Base-by-base conservation (phyloP, 2,113 vertebrate species). In the Neotragus moschatus region DNA sequence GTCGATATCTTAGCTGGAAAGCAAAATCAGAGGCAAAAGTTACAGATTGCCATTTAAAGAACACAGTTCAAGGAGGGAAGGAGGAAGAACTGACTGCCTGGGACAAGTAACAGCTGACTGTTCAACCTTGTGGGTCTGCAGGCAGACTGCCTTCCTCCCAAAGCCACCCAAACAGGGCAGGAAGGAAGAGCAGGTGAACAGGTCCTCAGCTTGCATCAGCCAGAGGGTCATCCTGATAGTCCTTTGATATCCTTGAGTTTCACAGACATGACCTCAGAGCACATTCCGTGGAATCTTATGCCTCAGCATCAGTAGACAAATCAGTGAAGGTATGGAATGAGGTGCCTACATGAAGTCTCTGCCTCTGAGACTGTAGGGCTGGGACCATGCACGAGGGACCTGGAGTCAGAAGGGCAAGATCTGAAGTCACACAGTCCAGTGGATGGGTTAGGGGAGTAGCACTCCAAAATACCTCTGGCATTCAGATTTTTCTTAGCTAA, bases 81-180 rank as follows among this genome's bases (percentile, higher is more conserved):
- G 10, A 23, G 51, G 26, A 8, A 75, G 3, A 17, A 17, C 7
- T 0, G 7, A 7, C 11, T 0, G 7, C 9, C 12, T 15, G 11
- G 3, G 1, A 1, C 28, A 14, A 45, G 7, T 19, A 10, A 15
- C 2, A 51, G 5, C 19, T 45, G 21, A 49, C n/a, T 26, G 4
- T 23, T 79, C 47, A 14, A 9, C 6, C 17, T 13, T 2, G 2
- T 15, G 36, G 25, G n/a, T 4, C 11, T 2, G 10, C 80, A 28
- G 36, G 36, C 1, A 28, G 49, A 21, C 9, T 14, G 19, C 23
- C 14, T 10, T 3, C 3, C 7, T 56, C 25, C 43, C 55, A 79
- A 33, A 2, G 1, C 4, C 11, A 26, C 25, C 49, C 5, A 49
- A n/a, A 21, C 16, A 63, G 14, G 30, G 23, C 33, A 19, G 26